A percentile compares a stretch with the other conserved stretches of the same genome.
Evolutionary conservation across 92 coral and sea anemone genomes (phyloP).

Genomic region (Epizoanthus rinbou): DNA sequence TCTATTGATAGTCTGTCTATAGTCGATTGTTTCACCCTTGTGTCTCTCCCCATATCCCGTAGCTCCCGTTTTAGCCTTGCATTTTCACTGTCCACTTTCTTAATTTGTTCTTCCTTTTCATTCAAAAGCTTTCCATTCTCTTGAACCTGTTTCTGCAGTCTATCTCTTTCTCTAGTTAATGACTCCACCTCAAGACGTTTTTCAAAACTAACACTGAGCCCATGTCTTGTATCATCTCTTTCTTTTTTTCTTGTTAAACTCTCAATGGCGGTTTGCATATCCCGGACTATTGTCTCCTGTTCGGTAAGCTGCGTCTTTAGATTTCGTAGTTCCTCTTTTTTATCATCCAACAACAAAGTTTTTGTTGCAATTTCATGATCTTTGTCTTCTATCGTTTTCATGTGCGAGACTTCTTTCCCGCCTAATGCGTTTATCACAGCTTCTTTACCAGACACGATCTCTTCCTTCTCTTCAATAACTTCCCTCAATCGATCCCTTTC

Average conservation of each 20-base stretch:
- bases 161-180: conserved; percentile 64
- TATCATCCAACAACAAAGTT: conserved; percentile 51
- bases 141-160: conserved; percentile 52
- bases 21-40: conserved; percentile 66
- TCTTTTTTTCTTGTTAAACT: conserved; percentile 11
- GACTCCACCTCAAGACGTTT: conserved; percentile 57
- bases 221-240: conserved; percentile 12
- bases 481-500: conserved; percentile 54
- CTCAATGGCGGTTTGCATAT: conserved; percentile 60
- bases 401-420: conserved; percentile 40
- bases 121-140: conserved; percentile 61
- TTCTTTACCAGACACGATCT: conserved; percentile 62
- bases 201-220: conserved; percentile 28
- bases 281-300: conserved; percentile 59
- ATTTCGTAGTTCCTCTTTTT: conserved; percentile 43
- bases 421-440: conserved; percentile 47
- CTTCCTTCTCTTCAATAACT: conserved; percentile 66
- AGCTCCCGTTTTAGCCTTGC: conserved; percentile 54
- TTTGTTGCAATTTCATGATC: conserved; percentile 49
- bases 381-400: conserved; percentile 40
- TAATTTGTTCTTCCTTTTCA: conserved; percentile 58
- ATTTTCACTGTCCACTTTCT: conserved; percentile 60
- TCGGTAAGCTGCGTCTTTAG: conserved; percentile 48
- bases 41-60: conserved; percentile 54
- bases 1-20: conserved; percentile 74